Conservation (phyloP, 1,140 invertebrate genomes). For the Drosophila repleta region DNA sequence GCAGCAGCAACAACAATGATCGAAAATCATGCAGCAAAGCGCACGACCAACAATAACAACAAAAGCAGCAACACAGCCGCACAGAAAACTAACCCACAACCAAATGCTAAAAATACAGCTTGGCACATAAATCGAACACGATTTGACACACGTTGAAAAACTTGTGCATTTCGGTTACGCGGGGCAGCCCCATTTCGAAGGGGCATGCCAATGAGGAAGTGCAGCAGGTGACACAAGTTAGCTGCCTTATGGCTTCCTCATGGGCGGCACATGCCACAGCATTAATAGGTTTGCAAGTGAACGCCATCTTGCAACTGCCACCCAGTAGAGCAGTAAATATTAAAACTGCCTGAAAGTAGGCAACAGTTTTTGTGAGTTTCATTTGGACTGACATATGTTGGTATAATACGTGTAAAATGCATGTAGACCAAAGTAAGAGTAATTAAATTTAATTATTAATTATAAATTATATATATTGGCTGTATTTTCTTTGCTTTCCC, state of each 20-base stretch:
- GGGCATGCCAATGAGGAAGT: slow-evolving; percentile 65
- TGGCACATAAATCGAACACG: slow-evolving; percentile 55
- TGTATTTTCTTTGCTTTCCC: no score
- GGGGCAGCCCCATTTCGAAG: slow-evolving; percentile 15
- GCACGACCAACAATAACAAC: slow-evolving; percentile 55
- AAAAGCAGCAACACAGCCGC: slow-evolving; percentile 1
- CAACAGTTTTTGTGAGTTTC: not conserved
- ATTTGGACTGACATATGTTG: no score
- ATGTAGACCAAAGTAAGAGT: no score
- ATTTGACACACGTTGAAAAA: slow-evolving; percentile 40
- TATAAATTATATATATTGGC: no score
- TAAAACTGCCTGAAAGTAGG: slow-evolving; percentile 22
- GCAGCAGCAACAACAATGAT: slow-evolving; percentile 35
- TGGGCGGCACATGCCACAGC: slow-evolving; percentile 56
- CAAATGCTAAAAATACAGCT: slow-evolving; percentile 29
- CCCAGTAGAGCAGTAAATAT: not conserved
- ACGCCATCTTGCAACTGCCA: slow-evolving; percentile 32
- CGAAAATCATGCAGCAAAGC: slow-evolving; percentile 69
- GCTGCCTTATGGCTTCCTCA: slow-evolving; percentile 58
- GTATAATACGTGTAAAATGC: no score
- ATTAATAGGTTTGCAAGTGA: slow-evolving; percentile 31
- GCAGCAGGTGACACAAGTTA: slow-evolving; percentile 51
- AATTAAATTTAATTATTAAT: no score
- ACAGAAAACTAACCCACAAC: slow-evolving; percentile 19
- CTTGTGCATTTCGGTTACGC: slow-evolving; percentile 21